Conservation (phyloP, 2,797 vertebrate genomes). For the Galaxias olidus region DNA sequence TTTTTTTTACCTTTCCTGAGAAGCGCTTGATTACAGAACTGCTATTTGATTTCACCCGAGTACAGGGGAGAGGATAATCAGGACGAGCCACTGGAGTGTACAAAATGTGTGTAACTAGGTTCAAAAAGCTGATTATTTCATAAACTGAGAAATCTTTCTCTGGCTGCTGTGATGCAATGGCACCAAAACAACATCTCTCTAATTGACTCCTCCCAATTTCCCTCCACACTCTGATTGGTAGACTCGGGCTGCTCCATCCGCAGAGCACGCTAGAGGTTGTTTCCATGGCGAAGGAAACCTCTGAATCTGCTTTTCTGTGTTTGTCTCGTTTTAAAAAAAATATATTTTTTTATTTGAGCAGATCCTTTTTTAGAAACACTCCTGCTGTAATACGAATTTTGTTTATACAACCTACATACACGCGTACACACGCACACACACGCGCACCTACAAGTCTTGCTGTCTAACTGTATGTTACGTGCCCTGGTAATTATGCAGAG, state of each 20-base stretch:
- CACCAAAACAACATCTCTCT: slow-evolving; percentile 30
- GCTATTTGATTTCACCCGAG: background rate
- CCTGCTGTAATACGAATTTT: background rate
- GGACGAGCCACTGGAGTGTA: too few species aligned
- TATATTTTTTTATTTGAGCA: background rate
- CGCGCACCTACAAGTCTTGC: too few species aligned
- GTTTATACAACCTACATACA: background rate
- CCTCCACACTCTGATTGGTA: slow-evolving; percentile 40
- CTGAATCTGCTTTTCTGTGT: slow-evolving; percentile 1
- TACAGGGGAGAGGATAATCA: too few species aligned
- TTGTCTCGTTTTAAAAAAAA: slow-evolving; percentile 10
- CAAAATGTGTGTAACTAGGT: too few species aligned
- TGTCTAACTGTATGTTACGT: too few species aligned
- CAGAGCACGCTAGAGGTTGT: slow-evolving; percentile 44
- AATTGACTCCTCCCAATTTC: slow-evolving; percentile 51
- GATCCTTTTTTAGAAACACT: background rate
- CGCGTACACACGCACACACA: too few species aligned
- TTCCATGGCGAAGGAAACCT: slow-evolving; percentile 47
- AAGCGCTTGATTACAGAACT: background rate
- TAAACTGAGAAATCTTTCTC: slow-evolving; percentile 20
- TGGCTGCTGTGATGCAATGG: slow-evolving; percentile 17
- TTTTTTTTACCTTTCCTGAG: too few species aligned
- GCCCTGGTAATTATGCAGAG: background rate
- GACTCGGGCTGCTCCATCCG: slow-evolving; percentile 35
- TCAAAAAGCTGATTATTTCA: too few species aligned